Evolutionary conservation across 2,113 vertebrate species (phyloP), one percentile per base, ranked within the genome.

Genomic region (Pedetes capensis): DNA sequence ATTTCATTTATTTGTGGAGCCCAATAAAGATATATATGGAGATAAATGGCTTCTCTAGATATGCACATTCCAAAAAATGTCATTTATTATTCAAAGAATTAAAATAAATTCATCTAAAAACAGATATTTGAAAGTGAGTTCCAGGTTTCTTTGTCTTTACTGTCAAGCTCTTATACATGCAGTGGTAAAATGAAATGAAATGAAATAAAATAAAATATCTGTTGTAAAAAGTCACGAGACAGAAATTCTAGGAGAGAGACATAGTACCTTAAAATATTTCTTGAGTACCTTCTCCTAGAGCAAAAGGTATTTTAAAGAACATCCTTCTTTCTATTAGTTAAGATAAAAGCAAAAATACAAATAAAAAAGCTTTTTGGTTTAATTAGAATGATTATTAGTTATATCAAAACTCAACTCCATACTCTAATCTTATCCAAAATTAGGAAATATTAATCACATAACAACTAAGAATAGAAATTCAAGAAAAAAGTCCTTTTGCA

Each of bases 331-430:
- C 27, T 86, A 74, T 34, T 8, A 68, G 14, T 42, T 42, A 53
- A 4, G 3, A 20, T 66, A 69, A 89, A 82, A 90, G 29, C n/a
- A 69, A 92, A 81, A 96, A 89, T 64, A 90, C 8, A n/a, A 10
- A 51, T 59, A 22, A 90, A 39, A 34, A 8, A 53, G 18, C 16
- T 11, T 69, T 90, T 49, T 14, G 29, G 55, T 57, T 92, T 92
- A 59, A 78, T 10, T 76, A 55, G 63, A 72, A 68, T 91, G n/a
- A 69, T 91, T 76, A 89, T 91, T 93, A 34, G n/a, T 37, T 83
- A 53, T 75, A 37, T 89, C 12, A 68, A 32, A 6, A 80, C 34
- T 11, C 84, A 12, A 69, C 6, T 78, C 20, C 17, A 20, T 93
- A 88, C n/a, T 93, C 27, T 4, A 53, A 23, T 34, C n/a, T 55